Percentiles rank a stretch among this genome's conserved stretches.
These are phyloP conservation scores for Ochotona curzoniae DNA, from an alignment of 2,113 vertebrate species.

Conservation along the genomic window DNA sequence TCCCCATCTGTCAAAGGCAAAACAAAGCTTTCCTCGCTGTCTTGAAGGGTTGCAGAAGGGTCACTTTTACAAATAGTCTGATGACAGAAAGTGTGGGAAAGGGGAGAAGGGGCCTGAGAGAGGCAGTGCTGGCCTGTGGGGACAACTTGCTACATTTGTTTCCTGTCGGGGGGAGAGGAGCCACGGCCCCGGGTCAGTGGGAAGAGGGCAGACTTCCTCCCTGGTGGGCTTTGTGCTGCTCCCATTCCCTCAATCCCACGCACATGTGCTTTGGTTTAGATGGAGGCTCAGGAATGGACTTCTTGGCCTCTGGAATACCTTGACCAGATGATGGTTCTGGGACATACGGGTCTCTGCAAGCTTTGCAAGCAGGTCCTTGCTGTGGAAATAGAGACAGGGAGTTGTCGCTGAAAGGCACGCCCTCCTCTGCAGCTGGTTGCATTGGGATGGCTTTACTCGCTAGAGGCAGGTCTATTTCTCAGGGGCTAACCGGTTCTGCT, in stretches of 20 bases:
- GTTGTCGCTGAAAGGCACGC: neutral
- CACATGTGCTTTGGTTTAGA: neutral
- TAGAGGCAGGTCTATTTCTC: neutral
- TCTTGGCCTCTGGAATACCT: neutral
- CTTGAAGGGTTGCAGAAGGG: neutral
- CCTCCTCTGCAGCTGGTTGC: neutral
- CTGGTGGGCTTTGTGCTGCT: neutral
- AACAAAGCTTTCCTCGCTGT: neutral
- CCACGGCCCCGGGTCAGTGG: neutral
- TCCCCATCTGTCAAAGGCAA: constrained; percentile 16
- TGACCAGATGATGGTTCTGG: neutral
- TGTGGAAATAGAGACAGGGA: neutral
- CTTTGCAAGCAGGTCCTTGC: neutral
- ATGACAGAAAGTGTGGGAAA: neutral
- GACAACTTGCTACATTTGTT: neutral
- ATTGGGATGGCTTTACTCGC: neutral
- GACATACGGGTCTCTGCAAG: neutral
- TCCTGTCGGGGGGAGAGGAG: neutral
- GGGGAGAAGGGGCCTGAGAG: neutral
- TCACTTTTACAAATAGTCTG: neutral
- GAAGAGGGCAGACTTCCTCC: neutral
- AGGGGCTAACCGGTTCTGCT: neutral
- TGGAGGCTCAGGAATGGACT: neutral
- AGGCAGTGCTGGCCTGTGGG: neutral
- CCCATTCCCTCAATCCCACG: neutral